Evolutionary conservation across 2,113 vertebrate genomes (phyloP), one percentile per base, ranked within the genome.

Genomic region (Petrocephalus zakoni): DNA sequence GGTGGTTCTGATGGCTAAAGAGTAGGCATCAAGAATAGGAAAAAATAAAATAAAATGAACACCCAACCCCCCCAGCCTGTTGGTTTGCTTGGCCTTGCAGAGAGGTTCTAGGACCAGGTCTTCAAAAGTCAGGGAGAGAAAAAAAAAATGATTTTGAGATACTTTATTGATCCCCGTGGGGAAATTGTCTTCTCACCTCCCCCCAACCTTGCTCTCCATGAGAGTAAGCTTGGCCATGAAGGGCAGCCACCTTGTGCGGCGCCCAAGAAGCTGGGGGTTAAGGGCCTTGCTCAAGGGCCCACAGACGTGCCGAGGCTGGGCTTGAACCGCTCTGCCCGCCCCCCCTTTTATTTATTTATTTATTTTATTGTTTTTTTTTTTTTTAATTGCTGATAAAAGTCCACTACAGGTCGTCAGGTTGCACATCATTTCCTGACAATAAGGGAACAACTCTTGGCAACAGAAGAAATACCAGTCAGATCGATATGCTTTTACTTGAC

Each of bases 371-470:
- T n/a, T n/a, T n/a, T n/a, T n/a, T n/a, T n/a, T n/a, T n/a, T n/a
- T n/a, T n/a, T n/a, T n/a, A n/a, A 83, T n/a, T 25, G 47, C 34
- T 58, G 56, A 34, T 64, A 82, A 87, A 46, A 89, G 83, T 87
- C 87, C 68, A 49, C 88, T 47, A 29, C 78, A 56, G 10, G 81
- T 75, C 78, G 78, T 42, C 68, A 89, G 90, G 86, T 85, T 53
- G 91, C 85, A 49, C 89, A 90, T 91, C 81, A 72, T 52, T 91
- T 89, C 56, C 86, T 89, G 90, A 87, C 37, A 47, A 81, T 52
- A 56, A 22, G 46, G 56, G 51, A 22, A 89, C 90, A 13, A 87
- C 91, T 92, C 93, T 94, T 94, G 92, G 93, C 93, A 93, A 92
- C 78, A 88, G 85, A 91, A 89, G 88, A 87, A 37, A 87, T 46